Conservation (phyloP, 2,797 vertebrate genomes). For the Myiothlypis chrysogaster region DNA sequence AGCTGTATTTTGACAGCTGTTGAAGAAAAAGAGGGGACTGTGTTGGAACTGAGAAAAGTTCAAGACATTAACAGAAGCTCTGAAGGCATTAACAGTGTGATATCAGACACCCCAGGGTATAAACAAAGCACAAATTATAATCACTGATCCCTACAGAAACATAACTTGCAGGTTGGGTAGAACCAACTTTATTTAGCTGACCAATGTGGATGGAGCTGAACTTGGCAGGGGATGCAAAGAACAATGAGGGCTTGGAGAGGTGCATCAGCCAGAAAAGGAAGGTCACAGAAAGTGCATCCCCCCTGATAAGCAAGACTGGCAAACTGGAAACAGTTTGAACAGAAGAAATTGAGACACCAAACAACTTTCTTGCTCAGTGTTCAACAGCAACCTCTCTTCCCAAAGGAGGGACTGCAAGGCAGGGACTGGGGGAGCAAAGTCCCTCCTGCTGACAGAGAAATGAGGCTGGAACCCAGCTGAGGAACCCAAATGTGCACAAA, state of each 20-base stretch:
- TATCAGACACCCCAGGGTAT: neutral
- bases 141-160: neutral
- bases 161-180: neutral
- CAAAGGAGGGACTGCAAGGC: neutral
- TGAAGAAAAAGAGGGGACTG: neutral
- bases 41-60: neutral
- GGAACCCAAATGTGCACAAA: neutral
- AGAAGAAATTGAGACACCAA: neutral
- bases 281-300: neutral
- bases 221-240: neutral
- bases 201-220: neutral
- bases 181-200: neutral
- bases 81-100: neutral
- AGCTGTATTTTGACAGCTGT: neutral
- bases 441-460: neutral
- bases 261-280: neutral
- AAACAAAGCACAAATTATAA: slow-evolving; percentile 24
- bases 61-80: neutral
- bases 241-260: neutral
- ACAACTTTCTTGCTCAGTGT: neutral
- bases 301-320: neutral
- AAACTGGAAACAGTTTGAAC: neutral
- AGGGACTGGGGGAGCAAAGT: neutral
- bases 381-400: neutral
- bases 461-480: no score